phyloP scores from a whole-genome alignment of 2,113 vertebrate species.

The Fregata magnificens region DNA sequence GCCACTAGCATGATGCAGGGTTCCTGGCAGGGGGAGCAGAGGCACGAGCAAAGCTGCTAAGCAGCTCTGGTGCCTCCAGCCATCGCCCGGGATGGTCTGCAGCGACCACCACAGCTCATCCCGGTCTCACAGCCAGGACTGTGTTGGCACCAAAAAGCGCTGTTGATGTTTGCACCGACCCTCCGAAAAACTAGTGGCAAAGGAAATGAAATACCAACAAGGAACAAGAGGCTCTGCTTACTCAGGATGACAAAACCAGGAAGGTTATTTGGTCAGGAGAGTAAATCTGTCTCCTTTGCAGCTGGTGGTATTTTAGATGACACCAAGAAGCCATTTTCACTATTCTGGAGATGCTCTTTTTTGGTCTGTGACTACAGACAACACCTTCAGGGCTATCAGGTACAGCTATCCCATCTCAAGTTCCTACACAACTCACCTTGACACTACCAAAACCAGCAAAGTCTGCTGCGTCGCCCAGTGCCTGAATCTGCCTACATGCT shows the following conservation, averaged over 20 bases:
- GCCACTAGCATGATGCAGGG: background rate
- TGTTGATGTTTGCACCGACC: background rate
- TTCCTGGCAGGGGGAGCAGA: background rate
- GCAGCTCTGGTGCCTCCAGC: background rate
- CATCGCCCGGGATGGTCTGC: background rate
- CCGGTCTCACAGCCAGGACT: background rate
- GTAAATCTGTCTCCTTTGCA: background rate
- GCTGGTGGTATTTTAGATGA: background rate
- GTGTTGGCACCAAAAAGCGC: background rate
- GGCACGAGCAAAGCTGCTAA: background rate
- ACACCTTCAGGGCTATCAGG: background rate
- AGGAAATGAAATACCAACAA: background rate
- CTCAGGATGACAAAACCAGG: background rate
- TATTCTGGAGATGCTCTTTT: background rate
- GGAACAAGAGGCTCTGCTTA: background rate
- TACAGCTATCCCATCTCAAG: background rate
- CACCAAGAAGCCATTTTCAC: background rate
- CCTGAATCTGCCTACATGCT: fast-evolving
- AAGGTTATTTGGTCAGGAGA: background rate
- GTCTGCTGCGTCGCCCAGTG: background rate
- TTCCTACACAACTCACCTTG: background rate
- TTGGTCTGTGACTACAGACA: background rate
- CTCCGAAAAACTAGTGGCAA: background rate
- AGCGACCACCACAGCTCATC: background rate
- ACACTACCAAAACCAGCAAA: background rate